These are phyloP conservation scores for Gymnothorax javanicus DNA, from an alignment of 2,797 vertebrate genomes.

Conservation along the genomic window DNA sequence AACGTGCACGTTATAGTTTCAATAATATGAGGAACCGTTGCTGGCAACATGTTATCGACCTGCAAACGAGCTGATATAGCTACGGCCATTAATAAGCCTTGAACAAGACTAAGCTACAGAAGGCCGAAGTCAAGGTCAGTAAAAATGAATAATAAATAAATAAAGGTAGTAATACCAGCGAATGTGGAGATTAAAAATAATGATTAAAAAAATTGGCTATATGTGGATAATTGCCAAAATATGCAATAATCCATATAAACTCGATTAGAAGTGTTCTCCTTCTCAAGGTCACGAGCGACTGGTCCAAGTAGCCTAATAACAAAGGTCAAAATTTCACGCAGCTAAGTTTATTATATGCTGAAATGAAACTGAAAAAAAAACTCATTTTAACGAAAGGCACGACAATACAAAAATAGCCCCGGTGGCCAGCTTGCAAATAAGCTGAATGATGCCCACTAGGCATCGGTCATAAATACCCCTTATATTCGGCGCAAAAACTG, in stretches of 20 bases:
- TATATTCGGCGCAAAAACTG: not conserved
- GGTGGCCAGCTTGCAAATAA: not conserved
- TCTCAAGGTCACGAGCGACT: not conserved
- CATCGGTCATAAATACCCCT: not conserved
- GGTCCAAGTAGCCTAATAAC: not conserved
- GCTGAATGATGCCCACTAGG: not conserved
- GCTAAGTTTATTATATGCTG: not conserved
- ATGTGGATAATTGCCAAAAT: too few relatives aligned
- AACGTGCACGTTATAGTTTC: not conserved
- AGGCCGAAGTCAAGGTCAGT: slow-evolving; percentile 21
- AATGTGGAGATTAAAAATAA: not conserved
- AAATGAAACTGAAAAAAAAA: not conserved
- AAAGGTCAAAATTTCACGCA: not conserved
- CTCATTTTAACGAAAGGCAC: not conserved
- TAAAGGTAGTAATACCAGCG: not conserved
- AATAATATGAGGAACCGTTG: not conserved
- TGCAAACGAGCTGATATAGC: too few relatives aligned
- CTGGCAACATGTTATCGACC: too few relatives aligned
- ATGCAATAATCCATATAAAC: not conserved
- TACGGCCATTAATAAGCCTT: too few relatives aligned
- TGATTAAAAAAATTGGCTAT: too few relatives aligned
- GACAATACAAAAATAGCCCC: not conserved
- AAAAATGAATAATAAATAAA: not conserved
- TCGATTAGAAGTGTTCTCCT: not conserved
- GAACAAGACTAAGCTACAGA: not conserved